Evolutionary conservation across 2,888 invertebrate species (phyloP), one percentile per base, ranked within the genome.

Genomic region (Chloroclystis v-ata): DNA sequence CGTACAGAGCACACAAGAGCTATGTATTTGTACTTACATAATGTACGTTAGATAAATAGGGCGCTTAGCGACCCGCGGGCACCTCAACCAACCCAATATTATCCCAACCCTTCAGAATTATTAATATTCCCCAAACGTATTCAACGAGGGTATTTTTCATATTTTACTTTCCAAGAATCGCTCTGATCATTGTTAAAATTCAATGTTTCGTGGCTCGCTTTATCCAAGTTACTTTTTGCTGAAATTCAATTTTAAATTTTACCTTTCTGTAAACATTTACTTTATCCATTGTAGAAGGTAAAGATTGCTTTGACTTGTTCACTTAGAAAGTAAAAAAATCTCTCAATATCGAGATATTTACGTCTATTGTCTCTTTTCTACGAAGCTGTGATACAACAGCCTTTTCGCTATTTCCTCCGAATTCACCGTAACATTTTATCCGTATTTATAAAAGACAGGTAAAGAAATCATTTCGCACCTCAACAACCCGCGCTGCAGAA

Each of bases 41-140:
- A 4, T n/a, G n/a, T 16, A 4, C n/a, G 14, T 12, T n/a, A 33
- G 13, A 33, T 16, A 33, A 16, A 20, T 20, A 33, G 32, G 32
- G 37, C 37, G 41, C 43, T 40, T 28, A 40, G 43, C 46, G 28
- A 35, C 49, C 47, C 43, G 33, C 53, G 52, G 55, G 37, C 39
- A 28, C 29, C 43, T 35, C 46, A 30, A 50, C 50, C 46, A 48
- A 40, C 47, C 64, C 62, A 75, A 76, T 76, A 73, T 70, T 75
- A 75, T 69, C 66, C 65, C 68, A 69, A 74, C 74, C 75, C 75
- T 67, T 71, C 56, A 49, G 67, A 67, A 70, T 75, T 75, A 75
- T 75, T 70, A 72, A 75, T 76, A 73, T 70, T 65, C 60, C 57
- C 59, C 61, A 54, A 62, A 61, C 58, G 48, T 56, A 61, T 60